Conservation (phyloP, 1,140 invertebrate genomes). For the Drosophila baimaii region DNA sequence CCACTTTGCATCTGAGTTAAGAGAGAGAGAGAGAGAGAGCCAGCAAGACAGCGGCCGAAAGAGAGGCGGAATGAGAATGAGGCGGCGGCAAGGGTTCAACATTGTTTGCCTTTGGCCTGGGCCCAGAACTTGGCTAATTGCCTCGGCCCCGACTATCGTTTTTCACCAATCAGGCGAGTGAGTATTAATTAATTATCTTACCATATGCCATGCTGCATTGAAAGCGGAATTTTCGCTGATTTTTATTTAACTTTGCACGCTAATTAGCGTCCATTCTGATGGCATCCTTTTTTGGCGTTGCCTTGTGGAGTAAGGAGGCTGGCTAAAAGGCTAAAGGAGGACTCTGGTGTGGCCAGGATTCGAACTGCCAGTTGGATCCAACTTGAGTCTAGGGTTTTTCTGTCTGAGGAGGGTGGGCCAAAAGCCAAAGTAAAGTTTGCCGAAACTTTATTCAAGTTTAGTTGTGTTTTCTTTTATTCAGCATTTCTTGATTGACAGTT, state of each 20-base stretch:
- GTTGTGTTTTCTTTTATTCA: slow-evolving; percentile 39
- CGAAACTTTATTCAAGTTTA: slow-evolving; percentile 37
- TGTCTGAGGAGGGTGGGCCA: neutral
- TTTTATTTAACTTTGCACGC: slow-evolving; percentile 68
- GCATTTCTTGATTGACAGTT: slow-evolving; percentile 44
- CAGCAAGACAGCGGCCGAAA: neutral
- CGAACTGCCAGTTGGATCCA: slow-evolving; percentile 29
- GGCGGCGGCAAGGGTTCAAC: slow-evolving; percentile 44
- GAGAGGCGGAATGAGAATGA: slow-evolving; percentile 9
- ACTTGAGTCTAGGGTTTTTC: slow-evolving; percentile 37
- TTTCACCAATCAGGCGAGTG: slow-evolving; percentile 69
- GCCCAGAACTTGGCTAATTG: slow-evolving; percentile 68
- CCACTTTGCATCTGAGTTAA: slow-evolving; percentile 20
- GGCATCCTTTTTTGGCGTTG: slow-evolving; percentile 32
- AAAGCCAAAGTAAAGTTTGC: slow-evolving; percentile 30
- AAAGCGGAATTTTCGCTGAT: slow-evolving; percentile 66
- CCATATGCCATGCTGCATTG: slow-evolving; percentile 69
- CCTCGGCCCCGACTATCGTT: slow-evolving; percentile 52
- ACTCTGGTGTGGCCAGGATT: slow-evolving; percentile 16
- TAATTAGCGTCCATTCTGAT: slow-evolving; percentile 67
- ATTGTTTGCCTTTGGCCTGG: slow-evolving; percentile 52
- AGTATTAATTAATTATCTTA: slow-evolving; percentile 73
- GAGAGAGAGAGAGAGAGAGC: neutral
- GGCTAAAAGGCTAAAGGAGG: neutral
- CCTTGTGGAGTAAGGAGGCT: neutral